A percentile compares a stretch with the other conserved stretches of the same genome.
These are phyloP conservation scores for Lophochroa leadbeateri DNA, from an alignment of 2,113 vertebrate species.

Conservation along the genomic window DNA sequence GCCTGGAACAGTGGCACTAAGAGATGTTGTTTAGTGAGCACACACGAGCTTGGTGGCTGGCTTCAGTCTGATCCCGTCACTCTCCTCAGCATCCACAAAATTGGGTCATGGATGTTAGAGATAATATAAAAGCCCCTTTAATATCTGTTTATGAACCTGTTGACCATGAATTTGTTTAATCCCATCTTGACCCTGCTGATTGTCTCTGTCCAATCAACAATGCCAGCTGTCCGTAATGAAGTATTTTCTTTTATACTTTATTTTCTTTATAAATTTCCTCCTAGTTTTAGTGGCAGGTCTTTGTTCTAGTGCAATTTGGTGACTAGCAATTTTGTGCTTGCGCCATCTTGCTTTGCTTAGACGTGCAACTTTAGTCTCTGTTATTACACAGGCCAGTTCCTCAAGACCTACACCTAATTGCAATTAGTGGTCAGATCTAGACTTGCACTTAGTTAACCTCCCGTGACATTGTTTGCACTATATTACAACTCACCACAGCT, in stretches of 20 bases:
- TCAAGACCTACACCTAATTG: not conserved
- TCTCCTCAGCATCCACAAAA: not conserved
- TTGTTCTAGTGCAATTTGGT: not conserved
- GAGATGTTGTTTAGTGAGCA: not conserved
- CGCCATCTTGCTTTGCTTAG: not conserved
- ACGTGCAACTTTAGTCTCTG: not conserved
- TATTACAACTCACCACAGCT: constrained; percentile 80
- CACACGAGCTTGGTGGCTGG: not conserved
- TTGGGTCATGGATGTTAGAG: not conserved
- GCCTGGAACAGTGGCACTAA: not conserved
- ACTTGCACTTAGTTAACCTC: not conserved
- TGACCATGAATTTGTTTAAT: not conserved
- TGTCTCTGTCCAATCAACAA: not conserved
- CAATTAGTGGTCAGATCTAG: not conserved
- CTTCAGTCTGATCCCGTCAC: not conserved
- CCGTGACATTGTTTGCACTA: not conserved
- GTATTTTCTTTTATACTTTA: not conserved
- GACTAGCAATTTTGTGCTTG: not conserved
- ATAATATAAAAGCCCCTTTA: not conserved
- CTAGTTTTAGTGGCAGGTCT: not conserved
- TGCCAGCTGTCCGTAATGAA: not conserved
- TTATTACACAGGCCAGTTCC: not conserved
- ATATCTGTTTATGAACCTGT: not conserved
- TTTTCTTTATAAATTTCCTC: not conserved
- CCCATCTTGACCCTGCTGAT: not conserved